A percentile compares a stretch with the other conserved stretches of the same genome.
These are phyloP conservation scores for Drosophila truncata DNA, from an alignment of 1,140 invertebrate genomes.

Conservation along the genomic window DNA sequence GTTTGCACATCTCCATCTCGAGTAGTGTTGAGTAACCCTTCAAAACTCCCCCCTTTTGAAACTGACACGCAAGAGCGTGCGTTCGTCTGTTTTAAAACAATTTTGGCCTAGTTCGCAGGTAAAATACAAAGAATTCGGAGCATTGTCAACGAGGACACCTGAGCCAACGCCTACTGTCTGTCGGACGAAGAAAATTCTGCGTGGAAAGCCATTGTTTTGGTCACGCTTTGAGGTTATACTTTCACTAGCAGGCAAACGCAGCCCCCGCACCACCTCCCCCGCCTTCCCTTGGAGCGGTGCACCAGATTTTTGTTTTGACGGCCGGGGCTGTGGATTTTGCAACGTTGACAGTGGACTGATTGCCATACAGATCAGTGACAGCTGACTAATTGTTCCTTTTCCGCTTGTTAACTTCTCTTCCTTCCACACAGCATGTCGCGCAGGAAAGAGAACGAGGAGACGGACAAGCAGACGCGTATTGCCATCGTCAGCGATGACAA, in stretches of 20 bases:
- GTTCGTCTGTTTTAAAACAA: constrained; percentile 78
- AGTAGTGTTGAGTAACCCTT: constrained; percentile 51
- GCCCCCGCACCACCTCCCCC: constrained; percentile 20
- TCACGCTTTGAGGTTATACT: constrained; percentile 74
- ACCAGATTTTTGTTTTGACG: constrained; percentile 78
- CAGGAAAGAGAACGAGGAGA: constrained; percentile 92
- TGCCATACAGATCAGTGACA: constrained; percentile 19
- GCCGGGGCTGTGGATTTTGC: constrained; percentile 56
- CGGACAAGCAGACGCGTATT: constrained; percentile 97
- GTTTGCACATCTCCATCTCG: constrained; percentile 18
- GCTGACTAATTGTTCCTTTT: constrained; percentile 5
- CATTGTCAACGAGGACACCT: background rate
- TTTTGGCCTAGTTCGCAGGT: constrained; percentile 75
- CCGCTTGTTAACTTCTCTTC: background rate
- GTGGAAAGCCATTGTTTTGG: constrained; percentile 50
- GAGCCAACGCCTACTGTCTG: background rate
- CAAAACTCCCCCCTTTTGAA: constrained; percentile 62
- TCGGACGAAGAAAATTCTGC: constrained; percentile 10
- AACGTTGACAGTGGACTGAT: constrained; percentile 67
- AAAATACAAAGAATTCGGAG: constrained; percentile 34
- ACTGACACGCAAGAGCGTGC: constrained; percentile 83
- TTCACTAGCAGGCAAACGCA: constrained; percentile 60
- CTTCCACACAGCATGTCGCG: constrained; percentile 88
- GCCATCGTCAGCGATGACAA: constrained; percentile 99
- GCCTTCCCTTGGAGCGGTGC: constrained; percentile 25